Evolutionary conservation across 2,888 invertebrate species (phyloP).

Genomic region (Glomeris marginata): DNA sequence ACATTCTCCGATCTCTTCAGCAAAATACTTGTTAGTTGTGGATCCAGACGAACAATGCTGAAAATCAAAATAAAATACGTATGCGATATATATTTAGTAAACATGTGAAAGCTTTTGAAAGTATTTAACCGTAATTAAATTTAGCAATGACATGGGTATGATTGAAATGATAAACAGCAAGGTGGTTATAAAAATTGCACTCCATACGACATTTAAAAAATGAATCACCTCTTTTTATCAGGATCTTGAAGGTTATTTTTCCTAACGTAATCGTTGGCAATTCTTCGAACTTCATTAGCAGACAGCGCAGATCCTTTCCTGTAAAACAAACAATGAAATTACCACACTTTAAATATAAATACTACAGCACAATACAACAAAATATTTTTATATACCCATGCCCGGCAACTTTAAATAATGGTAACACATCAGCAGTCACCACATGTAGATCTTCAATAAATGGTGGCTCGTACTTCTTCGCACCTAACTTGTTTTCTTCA

Average conservation of each 20-base stretch:
- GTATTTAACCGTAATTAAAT: too few relatives aligned
- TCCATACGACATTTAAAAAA: too few relatives aligned
- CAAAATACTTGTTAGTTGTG: conserved; percentile 34
- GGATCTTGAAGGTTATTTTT: conserved; percentile 41
- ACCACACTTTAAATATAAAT: neutral
- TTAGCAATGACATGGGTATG: too few relatives aligned
- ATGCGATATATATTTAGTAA: too few relatives aligned
- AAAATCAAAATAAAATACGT: conserved; percentile 19
- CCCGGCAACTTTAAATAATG: conserved; percentile 44
- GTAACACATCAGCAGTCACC: conserved; percentile 48
- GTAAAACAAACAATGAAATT: conserved; percentile 15
- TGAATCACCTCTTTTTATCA: conserved; percentile 24
- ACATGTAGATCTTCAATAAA: conserved; percentile 49
- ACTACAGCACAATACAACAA: neutral
- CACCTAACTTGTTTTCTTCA: conserved; percentile 6
- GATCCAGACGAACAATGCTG: conserved; percentile 42
- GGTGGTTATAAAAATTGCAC: conserved; percentile 10
- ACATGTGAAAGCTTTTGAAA: too few relatives aligned
- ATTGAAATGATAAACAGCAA: too few relatives aligned
- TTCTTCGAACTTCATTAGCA: conserved; percentile 33
- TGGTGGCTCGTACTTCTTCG: conserved; percentile 34
- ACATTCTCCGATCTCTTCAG: conserved; percentile 29
- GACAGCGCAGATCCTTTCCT: conserved; percentile 27
- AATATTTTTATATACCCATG: conserved; percentile 33
- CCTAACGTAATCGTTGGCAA: conserved; percentile 55